Percentiles rank a stretch among this genome's conserved stretches.
Evolutionary conservation across 2,113 vertebrate species (phyloP).

Genomic region (Speoplatyrhinus poulsoni): DNA sequence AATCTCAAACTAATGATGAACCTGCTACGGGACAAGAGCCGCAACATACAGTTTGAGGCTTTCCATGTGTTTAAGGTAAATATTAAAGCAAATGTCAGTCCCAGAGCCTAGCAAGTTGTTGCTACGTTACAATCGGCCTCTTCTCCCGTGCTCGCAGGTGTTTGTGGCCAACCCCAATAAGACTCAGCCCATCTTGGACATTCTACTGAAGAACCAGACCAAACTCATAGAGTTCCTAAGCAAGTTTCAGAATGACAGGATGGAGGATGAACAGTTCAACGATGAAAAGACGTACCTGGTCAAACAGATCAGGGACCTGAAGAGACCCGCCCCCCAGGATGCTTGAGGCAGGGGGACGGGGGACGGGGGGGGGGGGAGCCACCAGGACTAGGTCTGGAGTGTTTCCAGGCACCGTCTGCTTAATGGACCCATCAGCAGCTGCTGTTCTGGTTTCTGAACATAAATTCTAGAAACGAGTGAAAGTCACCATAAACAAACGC

Average conservation of each 20-base stretch:
- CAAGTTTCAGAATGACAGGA: slow-evolving; percentile 97
- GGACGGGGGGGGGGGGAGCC: slow-evolving; percentile 29
- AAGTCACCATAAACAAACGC: slow-evolving; percentile 80
- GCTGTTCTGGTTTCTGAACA: slow-evolving; percentile 73
- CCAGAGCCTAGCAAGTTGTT: background rate
- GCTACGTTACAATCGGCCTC: background rate
- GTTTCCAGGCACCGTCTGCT: slow-evolving; percentile 54
- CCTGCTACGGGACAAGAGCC: slow-evolving; percentile 93
- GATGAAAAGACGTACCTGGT: slow-evolving; percentile 99
- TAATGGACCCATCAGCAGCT: slow-evolving; percentile 82
- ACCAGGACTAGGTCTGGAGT: slow-evolving; percentile 48
- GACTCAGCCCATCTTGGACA: slow-evolving; percentile 96
- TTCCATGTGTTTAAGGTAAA: slow-evolving; percentile 98
- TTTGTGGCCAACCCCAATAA: slow-evolving; percentile 97
- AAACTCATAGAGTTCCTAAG: slow-evolving; percentile 98
- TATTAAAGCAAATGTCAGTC: background rate
- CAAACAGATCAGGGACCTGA: slow-evolving; percentile 99
- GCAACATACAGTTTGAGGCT: slow-evolving; percentile 98
- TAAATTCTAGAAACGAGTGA: slow-evolving; percentile 45
- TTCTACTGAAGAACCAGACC: slow-evolving; percentile 97
- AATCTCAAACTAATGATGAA: slow-evolving; percentile 99
- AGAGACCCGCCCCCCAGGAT: slow-evolving; percentile 92
- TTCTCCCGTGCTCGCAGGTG: slow-evolving; percentile 76
- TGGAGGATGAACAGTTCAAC: slow-evolving; percentile 96
- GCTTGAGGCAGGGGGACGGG: slow-evolving; percentile 75